phyloP scores from a whole-genome alignment of 2,888 invertebrate genomes.

The Dorcus hopei region DNA sequence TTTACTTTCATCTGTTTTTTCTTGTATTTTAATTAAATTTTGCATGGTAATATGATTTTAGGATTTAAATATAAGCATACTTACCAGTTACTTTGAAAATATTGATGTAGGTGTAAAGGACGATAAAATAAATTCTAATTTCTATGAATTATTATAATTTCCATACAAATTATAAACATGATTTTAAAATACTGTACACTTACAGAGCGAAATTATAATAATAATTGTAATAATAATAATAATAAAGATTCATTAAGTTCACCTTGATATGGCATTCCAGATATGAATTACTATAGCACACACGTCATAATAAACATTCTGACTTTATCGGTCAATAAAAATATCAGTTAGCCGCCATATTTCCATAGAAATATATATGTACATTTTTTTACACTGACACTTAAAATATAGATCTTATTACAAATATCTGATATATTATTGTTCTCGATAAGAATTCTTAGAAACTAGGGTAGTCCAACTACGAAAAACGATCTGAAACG shows the following conservation, averaged over 20 bases:
- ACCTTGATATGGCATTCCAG: slow-evolving; percentile 39
- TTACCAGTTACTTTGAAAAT: too few species aligned
- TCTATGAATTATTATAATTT: slow-evolving; percentile 58
- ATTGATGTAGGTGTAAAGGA: too few species aligned
- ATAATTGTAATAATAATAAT: slow-evolving; percentile 16
- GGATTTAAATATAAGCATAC: too few species aligned
- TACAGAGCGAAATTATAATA: slow-evolving; percentile 48
- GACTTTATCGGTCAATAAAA: slow-evolving; percentile 37
- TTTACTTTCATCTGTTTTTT: too few species aligned
- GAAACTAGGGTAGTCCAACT: slow-evolving; percentile 24
- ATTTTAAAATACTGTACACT: slow-evolving; percentile 76
- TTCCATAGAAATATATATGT: slow-evolving; percentile 43
- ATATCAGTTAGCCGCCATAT: slow-evolving; percentile 46
- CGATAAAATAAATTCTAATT: background rate
- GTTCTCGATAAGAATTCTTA: slow-evolving; percentile 25
- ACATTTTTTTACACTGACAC: slow-evolving; percentile 42
- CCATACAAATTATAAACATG: slow-evolving; percentile 82
- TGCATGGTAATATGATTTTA: too few species aligned
- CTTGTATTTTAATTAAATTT: too few species aligned
- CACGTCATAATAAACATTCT: slow-evolving; percentile 32
- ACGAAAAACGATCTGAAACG: slow-evolving; percentile 12
- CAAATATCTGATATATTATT: slow-evolving; percentile 19
- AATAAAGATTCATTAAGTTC: slow-evolving; percentile 37
- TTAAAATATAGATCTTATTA: slow-evolving; percentile 36
- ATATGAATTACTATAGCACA: slow-evolving; percentile 49